These are phyloP conservation scores for Mus spicilegus DNA, from an alignment of 2,113 vertebrate species.

Conservation along the genomic window DNA sequence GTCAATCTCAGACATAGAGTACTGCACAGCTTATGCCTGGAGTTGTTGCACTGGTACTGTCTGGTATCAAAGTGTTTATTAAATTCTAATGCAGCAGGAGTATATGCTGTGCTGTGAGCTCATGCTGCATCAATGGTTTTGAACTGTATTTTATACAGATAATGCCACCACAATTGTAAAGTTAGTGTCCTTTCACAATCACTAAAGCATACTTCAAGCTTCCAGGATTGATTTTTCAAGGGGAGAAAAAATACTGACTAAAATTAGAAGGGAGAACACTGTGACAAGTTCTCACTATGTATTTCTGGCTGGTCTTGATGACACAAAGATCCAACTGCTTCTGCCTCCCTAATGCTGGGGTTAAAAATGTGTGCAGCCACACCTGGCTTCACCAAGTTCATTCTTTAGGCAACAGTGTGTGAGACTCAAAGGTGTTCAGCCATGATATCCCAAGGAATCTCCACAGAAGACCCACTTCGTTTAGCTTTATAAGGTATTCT, in stretches of 20 bases:
- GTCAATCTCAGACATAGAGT: neutral
- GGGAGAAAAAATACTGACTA: neutral
- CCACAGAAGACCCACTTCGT: neutral
- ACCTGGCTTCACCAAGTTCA: neutral
- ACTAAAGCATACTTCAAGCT: neutral
- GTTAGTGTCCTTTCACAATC: no score
- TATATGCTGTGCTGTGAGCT: neutral
- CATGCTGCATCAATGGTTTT: neutral
- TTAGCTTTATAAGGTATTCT: neutral
- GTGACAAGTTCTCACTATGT: neutral
- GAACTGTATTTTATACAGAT: neutral
- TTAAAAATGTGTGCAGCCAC: neutral
- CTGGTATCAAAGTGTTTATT: no score
- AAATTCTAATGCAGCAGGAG: neutral
- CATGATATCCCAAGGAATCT: neutral
- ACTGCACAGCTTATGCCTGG: neutral
- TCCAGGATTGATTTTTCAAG: neutral
- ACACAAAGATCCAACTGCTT: neutral
- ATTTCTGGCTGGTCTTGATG: neutral
- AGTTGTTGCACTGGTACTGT: neutral
- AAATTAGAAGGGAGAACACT: neutral
- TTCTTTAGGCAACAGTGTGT: neutral
- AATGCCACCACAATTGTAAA: neutral
- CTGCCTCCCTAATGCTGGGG: neutral
- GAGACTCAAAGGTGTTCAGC: neutral